Evolutionary conservation across 2,888 invertebrate species (phyloP), one percentile per base, ranked within the genome.

Genomic region (Pachydiplax longipennis): DNA sequence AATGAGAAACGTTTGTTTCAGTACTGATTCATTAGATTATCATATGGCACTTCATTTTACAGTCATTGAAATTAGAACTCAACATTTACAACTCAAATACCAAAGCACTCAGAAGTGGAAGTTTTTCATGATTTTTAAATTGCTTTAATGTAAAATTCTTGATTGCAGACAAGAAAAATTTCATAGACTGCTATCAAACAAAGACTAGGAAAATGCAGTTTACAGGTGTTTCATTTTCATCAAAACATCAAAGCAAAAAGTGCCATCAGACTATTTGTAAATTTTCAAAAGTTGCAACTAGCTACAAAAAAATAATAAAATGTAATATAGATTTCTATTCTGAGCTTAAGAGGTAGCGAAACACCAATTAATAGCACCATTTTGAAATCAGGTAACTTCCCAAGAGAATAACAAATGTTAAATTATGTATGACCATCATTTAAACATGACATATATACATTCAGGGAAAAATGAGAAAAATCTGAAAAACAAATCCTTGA

Each of bases 301-400:
- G 40, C 65, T 61, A 61, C 65, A 61, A 35, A 58, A n/a, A 87
- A 87, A 87, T 87, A 37, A 65, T 87, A 58, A 87, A 87, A 65
- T 65, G 87, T 87, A 87, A 31, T 87, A 35, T 37, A 65, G 87
- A 87, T 61, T 61, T 53, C 87, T 87, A 87, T 58, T 61, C 87
- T 87, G 31, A 31, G 48, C 58, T 12, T 37, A 48, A 87, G 58
- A 87, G 87, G 87, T 40, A 81, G 40, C 80, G 35, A 53, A 73
- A 91, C 91, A 73, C 83, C 80, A 87, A 73, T 91, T 87, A 73
- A 61, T 91, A 91, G 91, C 91, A 91, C 91, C 91, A 91, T 91
- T 87, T 80, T 91, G 87, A 87, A 91, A 91, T 91, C 91, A 91
- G 83, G 82, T 91, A 83, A 91, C 83, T 90, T 91, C 73, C 44